These are phyloP conservation scores for Hormiphora californensis DNA, from an alignment of 37 sponge, comb jelly and placozoan species.

Conservation along the genomic window DNA sequence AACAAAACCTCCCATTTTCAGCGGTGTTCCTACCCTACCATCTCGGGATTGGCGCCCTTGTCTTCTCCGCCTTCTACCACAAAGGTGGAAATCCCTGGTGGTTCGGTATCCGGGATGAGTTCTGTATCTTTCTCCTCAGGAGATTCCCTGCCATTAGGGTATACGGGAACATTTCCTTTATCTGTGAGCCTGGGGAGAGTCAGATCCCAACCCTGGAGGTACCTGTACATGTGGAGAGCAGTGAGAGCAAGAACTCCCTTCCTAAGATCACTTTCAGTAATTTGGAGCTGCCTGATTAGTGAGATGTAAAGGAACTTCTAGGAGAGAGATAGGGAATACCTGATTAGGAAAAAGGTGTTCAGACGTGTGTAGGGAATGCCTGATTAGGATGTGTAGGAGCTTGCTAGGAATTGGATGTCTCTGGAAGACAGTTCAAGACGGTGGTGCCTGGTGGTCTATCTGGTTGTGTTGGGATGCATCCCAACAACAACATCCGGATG, in stretches of 20 bases:
- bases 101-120: conserved; percentile 50
- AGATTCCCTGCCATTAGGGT: conserved; percentile 44
- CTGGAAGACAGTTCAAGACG: too few relatives aligned
- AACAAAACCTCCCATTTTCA: too few relatives aligned
- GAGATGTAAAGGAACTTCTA: too few relatives aligned
- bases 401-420: too few relatives aligned
- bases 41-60: conserved; percentile 14
- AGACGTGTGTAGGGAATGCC: too few relatives aligned
- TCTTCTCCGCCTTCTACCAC: conserved; percentile 43
- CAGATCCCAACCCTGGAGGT: neutral
- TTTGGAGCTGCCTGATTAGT: conserved; percentile 7
- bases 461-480: too few relatives aligned
- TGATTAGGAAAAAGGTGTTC: too few relatives aligned
- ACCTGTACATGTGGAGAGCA: neutral
- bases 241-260: conserved; percentile 26
- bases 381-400: too few relatives aligned
- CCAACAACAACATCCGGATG: too few relatives aligned
- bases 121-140: conserved; percentile 22
- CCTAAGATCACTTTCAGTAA: conserved; percentile 46
- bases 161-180: conserved; percentile 42
- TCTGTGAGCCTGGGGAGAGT: neutral
- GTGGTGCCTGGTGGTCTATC: too few relatives aligned
- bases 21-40: conserved; percentile 41
- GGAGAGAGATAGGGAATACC: too few relatives aligned
- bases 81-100: conserved; percentile 53